phyloP scores from a whole-genome alignment of 2,888 invertebrate species.

The Pseudococcus jackbeardsleyi region DNA sequence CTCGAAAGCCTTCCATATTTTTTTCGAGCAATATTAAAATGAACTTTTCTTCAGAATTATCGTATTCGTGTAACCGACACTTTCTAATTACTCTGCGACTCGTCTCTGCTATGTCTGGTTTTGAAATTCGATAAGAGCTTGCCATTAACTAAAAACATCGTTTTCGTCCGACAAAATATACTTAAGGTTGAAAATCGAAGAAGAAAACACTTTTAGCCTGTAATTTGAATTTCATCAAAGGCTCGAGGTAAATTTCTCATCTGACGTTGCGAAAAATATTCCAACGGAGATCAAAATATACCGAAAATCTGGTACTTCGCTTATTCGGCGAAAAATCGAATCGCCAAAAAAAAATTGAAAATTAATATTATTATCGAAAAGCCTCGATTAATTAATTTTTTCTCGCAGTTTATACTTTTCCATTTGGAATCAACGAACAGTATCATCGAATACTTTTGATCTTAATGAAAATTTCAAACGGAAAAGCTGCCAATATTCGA shows the following conservation, averaged over 20 bases:
- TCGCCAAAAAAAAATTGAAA: background rate
- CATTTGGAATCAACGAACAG: background rate
- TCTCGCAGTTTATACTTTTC: background rate
- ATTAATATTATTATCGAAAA: background rate
- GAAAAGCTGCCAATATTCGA: background rate
- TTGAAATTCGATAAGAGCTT: background rate
- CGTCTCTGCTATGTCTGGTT: background rate
- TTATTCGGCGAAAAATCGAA: too few species aligned
- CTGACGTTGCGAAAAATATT: too few species aligned
- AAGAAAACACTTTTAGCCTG: background rate
- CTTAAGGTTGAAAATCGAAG: background rate
- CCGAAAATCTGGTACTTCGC: too few species aligned
- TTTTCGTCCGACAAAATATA: background rate
- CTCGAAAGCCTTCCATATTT: constrained; percentile 17
- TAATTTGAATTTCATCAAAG: background rate
- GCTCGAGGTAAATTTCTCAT: background rate
- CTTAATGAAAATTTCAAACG: background rate
- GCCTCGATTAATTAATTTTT: background rate
- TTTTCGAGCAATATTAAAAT: background rate
- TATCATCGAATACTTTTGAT: background rate
- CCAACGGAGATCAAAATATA: too few species aligned
- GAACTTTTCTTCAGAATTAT: background rate
- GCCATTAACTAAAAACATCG: background rate
- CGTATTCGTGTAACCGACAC: constrained; percentile 35
- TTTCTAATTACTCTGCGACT: constrained; percentile 17